Conservation (phyloP, 2,113 vertebrate species). For the Bucco capensis region DNA sequence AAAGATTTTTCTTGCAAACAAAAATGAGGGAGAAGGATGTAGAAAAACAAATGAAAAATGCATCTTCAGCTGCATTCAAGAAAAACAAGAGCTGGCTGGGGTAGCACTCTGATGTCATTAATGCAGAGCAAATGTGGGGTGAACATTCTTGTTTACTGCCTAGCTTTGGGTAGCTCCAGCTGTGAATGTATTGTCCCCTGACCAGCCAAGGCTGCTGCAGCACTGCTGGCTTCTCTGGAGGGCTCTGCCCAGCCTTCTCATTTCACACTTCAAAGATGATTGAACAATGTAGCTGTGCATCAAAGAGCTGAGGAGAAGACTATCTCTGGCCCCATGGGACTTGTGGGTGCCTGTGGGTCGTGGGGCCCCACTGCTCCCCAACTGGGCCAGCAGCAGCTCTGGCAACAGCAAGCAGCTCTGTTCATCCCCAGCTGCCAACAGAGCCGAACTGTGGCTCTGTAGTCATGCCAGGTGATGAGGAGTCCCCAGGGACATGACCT, state of each 20-base stretch:
- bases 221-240: background rate
- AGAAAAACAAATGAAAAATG: background rate
- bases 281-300: constrained; percentile 16
- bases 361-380: fast-evolving
- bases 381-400: fast-evolving
- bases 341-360: fast-evolving
- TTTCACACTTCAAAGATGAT: background rate
- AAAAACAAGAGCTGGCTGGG: background rate
- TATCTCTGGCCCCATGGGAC: background rate
- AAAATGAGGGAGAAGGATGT: background rate
- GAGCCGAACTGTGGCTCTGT: background rate
- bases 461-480: fast-evolving
- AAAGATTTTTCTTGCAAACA: background rate
- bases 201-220: background rate
- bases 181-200: background rate
- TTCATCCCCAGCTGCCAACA: background rate
- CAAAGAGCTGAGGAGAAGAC: background rate
- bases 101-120: background rate
- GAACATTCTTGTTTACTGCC: background rate
- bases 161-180: background rate
- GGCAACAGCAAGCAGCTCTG: background rate
- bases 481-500: fast-evolving
- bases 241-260: background rate
- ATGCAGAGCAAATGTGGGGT: background rate
- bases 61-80: background rate